These are phyloP conservation scores for Cynaeus angustus DNA, from an alignment of 2,888 invertebrate species.

Conservation along the genomic window DNA sequence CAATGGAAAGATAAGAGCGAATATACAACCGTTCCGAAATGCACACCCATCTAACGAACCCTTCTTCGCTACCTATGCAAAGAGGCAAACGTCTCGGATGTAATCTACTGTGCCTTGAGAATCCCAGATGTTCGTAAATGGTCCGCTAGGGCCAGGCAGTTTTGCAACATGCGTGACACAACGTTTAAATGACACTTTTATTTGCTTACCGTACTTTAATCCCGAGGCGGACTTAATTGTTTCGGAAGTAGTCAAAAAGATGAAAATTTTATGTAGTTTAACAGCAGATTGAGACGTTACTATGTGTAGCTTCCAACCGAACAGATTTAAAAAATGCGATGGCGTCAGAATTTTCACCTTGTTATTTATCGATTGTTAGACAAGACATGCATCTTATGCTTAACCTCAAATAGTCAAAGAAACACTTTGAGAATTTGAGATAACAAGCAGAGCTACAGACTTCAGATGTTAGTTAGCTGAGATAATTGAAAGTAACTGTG, in stretches of 20 bases:
- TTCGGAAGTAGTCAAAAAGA: conserved; percentile 31
- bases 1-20: conserved; percentile 55
- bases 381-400: too few relatives aligned
- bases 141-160: conserved; percentile 57
- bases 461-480: too few relatives aligned
- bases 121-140: conserved; percentile 63
- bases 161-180: conserved; percentile 61
- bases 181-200: conserved; percentile 62
- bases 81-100: conserved; percentile 52
- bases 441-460: too few relatives aligned
- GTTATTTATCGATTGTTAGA: too few relatives aligned
- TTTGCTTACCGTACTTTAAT: conserved; percentile 50
- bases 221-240: conserved; percentile 56
- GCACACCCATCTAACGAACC: conserved; percentile 48
- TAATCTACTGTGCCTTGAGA: conserved; percentile 52
- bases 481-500: too few relatives aligned
- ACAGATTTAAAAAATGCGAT: too few relatives aligned
- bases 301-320: too few relatives aligned
- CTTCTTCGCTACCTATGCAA: conserved; percentile 42
- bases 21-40: conserved; percentile 56
- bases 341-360: too few relatives aligned
- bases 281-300: too few relatives aligned
- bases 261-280: too few relatives aligned
- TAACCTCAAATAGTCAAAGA: too few relatives aligned
- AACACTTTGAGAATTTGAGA: too few relatives aligned